Evolutionary conservation across 1,140 invertebrate genomes (phyloP).

Genomic region (Prorops nasuta): DNA sequence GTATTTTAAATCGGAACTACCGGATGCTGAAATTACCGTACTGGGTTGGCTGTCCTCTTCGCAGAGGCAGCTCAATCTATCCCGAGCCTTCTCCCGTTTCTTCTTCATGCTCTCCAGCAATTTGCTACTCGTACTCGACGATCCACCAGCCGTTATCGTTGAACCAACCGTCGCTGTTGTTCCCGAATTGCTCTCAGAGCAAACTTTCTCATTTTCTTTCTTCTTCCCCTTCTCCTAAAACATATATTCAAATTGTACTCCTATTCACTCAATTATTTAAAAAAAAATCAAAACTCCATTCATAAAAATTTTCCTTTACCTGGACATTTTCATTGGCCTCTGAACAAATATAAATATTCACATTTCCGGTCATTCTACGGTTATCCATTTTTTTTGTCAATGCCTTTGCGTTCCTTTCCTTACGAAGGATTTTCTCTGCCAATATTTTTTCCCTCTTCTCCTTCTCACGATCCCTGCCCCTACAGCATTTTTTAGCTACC

Average conservation of each 20-base stretch:
- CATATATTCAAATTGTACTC: background rate
- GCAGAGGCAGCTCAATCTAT: too few species aligned
- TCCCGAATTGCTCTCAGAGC: slow-evolving; percentile 10
- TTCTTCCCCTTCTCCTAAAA: background rate
- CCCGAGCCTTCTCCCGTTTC: slow-evolving; percentile 9
- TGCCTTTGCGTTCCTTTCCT: background rate
- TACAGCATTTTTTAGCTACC: too few species aligned
- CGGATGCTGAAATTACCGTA: too few species aligned
- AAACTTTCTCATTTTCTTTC: slow-evolving; percentile 4
- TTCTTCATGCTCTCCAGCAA: slow-evolving; percentile 16
- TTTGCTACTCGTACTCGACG: slow-evolving; percentile 27
- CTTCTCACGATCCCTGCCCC: too few species aligned
- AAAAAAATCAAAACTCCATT: background rate
- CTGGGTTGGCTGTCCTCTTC: too few species aligned
- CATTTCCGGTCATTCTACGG: slow-evolving; percentile 37
- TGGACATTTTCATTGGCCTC: slow-evolving; percentile 24
- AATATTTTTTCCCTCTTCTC: background rate
- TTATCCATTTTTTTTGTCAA: slow-evolving; percentile 18
- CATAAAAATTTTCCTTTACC: slow-evolving; percentile 7
- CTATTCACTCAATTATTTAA: background rate
- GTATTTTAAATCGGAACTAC: background rate
- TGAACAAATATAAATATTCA: slow-evolving; percentile 40
- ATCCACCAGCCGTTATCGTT: slow-evolving; percentile 14
- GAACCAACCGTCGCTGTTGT: slow-evolving; percentile 15
- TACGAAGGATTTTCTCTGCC: background rate